These are phyloP conservation scores for Drosophila fuyamai DNA, from an alignment of 1,140 invertebrate species.

Conservation along the genomic window DNA sequence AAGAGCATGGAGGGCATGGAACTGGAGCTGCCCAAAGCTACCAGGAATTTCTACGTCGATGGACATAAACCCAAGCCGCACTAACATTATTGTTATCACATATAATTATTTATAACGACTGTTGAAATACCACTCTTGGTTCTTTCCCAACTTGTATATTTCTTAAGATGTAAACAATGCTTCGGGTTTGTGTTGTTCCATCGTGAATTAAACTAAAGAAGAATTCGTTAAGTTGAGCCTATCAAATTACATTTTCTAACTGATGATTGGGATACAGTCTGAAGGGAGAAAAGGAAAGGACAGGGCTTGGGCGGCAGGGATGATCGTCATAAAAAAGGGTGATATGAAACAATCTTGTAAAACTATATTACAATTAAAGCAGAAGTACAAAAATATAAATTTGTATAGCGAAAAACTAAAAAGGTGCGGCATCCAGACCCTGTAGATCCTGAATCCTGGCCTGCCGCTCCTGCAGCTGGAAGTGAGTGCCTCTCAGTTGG, in stretches of 20 bases:
- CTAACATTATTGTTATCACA: constrained; percentile 84
- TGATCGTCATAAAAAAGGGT: constrained; percentile 47
- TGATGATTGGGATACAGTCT: constrained; percentile 51
- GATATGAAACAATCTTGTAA: constrained; percentile 68
- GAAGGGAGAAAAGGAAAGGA: not conserved
- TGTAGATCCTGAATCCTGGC: constrained; percentile 8
- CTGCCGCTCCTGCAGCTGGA: not conserved
- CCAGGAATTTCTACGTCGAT: constrained; percentile 99
- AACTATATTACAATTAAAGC: constrained; percentile 76
- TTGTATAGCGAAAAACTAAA: constrained; percentile 53
- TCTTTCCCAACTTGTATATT: constrained; percentile 69
- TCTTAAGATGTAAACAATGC: constrained; percentile 72
- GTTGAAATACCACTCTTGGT: constrained; percentile 37
- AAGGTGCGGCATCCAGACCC: not conserved
- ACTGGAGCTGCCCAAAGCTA: constrained; percentile 94
- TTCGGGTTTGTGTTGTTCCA: constrained; percentile 48
- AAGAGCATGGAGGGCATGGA: constrained; percentile 97
- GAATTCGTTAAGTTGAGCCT: constrained; percentile 76
- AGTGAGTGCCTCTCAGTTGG: constrained; percentile 56
- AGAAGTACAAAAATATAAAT: constrained; percentile 59
- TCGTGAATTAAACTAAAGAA: constrained; percentile 75
- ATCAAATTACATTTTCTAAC: constrained; percentile 78
- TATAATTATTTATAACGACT: constrained; percentile 37
- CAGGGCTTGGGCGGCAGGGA: constrained; percentile 13
- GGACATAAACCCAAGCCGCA: constrained; percentile 97